Evolutionary conservation across 2,113 vertebrate species (phyloP).

Genomic region (Origma solitaria): DNA sequence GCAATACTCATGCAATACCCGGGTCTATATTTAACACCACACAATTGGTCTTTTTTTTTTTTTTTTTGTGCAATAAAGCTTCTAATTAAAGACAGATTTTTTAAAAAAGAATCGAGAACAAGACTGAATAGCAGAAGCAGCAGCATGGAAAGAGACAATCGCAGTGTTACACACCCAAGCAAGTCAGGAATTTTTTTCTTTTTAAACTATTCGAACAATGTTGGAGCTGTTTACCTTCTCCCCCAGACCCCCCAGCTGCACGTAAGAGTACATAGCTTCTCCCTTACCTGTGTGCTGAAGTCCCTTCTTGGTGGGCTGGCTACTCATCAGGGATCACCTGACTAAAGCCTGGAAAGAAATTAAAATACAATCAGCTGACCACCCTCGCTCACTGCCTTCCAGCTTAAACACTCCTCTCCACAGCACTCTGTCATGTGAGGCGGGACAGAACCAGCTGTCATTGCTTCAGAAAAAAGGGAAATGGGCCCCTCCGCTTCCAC

Average conservation of each 20-base stretch:
- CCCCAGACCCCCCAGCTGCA: background rate
- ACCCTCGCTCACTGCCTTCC: constrained; percentile 25
- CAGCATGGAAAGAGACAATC: background rate
- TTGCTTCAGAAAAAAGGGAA: constrained; percentile 67
- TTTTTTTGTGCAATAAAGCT: background rate
- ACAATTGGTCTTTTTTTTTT: background rate
- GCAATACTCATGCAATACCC: constrained; percentile 29
- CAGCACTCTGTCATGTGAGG: constrained; percentile 59
- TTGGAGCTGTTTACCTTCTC: background rate
- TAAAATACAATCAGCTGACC: constrained; percentile 66
- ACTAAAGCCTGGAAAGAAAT: constrained; percentile 47
- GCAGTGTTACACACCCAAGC: background rate
- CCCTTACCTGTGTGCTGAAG: constrained; percentile 55
- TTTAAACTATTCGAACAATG: background rate
- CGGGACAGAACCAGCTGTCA: constrained; percentile 72
- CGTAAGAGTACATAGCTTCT: background rate
- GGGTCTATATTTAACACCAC: constrained; percentile 12
- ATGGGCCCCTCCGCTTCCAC: constrained; percentile 57
- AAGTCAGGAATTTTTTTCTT: background rate
- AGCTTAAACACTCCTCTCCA: constrained; percentile 48
- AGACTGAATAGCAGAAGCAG: background rate
- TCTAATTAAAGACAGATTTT: constrained; percentile 42
- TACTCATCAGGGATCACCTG: constrained; percentile 60
- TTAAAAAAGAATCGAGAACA: background rate
- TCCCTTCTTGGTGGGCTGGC: constrained; percentile 44